Conservation (phyloP, 30 jellyfish, hydroid and myxozoan genomes). For the Catostylus mosaicus region DNA sequence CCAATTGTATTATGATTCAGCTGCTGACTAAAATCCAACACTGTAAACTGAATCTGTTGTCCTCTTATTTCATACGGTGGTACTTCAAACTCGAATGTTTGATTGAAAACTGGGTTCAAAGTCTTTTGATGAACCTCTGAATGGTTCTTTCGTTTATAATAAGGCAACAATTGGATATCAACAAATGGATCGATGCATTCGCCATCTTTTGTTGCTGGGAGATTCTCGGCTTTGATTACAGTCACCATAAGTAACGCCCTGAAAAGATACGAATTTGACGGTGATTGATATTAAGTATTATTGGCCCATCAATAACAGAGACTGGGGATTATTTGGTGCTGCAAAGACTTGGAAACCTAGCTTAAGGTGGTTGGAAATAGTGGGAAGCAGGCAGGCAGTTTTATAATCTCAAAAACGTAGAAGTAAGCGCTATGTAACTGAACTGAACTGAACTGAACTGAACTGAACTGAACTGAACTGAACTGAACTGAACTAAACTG, state of each 20-base stretch:
- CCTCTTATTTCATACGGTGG: conserved; percentile 97
- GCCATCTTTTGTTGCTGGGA: conserved; percentile 94
- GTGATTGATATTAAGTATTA: no score
- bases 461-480: no score
- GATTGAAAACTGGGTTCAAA: conserved; percentile 90
- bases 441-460: no score
- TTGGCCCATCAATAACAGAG: no score
- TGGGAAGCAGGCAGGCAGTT: no score
- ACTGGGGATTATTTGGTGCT: no score
- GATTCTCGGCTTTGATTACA: conserved; percentile 90
- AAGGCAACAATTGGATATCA: conserved; percentile 89
- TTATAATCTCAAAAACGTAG: no score
- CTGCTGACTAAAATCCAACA: conserved; percentile 95
- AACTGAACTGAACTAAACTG: no score
- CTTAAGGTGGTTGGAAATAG: no score
- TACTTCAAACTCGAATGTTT: conserved; percentile 91
- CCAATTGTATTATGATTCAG: conserved; percentile 95
- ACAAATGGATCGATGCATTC: conserved; percentile 97
- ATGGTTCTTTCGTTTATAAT: conserved; percentile 90
- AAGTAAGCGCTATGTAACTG: no score
- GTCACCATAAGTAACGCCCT: conserved; percentile 83
- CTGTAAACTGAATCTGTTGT: conserved; percentile 91
- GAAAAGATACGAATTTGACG: conserved; percentile 10
- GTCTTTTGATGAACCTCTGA: conserved; percentile 99
- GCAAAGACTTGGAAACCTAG: no score